A percentile compares a stretch with the other conserved stretches of the same genome.
These are phyloP conservation scores for Drosophila lini DNA, from an alignment of 1,140 invertebrate genomes.

Conservation along the genomic window DNA sequence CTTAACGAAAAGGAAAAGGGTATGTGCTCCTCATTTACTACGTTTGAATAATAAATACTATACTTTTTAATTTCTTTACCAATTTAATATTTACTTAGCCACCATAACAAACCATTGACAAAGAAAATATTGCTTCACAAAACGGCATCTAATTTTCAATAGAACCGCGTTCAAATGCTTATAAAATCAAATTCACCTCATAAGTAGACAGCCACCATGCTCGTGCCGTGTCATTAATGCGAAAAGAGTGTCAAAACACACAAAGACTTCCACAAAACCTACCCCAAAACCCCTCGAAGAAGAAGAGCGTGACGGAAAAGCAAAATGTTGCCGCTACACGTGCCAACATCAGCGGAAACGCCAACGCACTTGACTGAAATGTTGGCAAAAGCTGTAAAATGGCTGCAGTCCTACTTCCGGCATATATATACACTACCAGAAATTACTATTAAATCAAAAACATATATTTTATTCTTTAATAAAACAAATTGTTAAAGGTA, in stretches of 20 bases:
- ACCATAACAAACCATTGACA: neutral
- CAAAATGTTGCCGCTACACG: conserved; percentile 41
- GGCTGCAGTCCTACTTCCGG: conserved; percentile 29
- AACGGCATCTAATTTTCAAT: neutral
- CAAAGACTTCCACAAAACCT: conserved; percentile 24
- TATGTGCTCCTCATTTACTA: neutral
- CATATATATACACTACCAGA: conserved; percentile 6
- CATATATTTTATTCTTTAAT: no score
- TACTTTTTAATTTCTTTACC: no score
- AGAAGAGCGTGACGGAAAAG: conserved; percentile 29
- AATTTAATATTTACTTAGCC: no score
- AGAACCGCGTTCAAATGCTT: neutral
- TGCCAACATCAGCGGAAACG: conserved; percentile 44
- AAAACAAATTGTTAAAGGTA: no score
- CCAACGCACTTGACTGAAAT: conserved; percentile 49
- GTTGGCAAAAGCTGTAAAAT: conserved; percentile 38
- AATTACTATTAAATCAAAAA: neutral
- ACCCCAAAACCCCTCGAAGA: conserved; percentile 1
- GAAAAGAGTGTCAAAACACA: conserved; percentile 48
- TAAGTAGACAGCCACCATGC: conserved; percentile 10
- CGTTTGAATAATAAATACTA: no score
- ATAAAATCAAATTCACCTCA: conserved; percentile 15
- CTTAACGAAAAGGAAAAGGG: no score
- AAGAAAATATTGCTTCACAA: neutral
- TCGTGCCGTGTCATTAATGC: conserved; percentile 31